Base-by-base conservation (phyloP, 2,797 vertebrate species). In the Gallirallus australis region DNA sequence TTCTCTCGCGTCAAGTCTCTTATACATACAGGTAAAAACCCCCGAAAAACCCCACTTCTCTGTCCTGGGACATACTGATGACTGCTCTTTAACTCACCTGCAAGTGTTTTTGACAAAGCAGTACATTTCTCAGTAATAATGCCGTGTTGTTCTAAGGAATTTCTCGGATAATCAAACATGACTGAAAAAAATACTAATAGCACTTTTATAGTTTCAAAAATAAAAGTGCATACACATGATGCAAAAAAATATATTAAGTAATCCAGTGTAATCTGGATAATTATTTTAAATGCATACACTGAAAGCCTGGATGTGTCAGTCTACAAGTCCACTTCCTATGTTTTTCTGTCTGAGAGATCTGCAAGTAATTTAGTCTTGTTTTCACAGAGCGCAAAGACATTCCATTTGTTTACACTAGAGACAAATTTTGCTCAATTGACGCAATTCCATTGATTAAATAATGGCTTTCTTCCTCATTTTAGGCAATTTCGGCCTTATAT, bases 401-500 rank as follows among this genome's bases (percentile, higher is more conserved):
- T 98, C 97, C 87, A 88, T 98, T 98, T 98, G 98, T 98, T 98
- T 99, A 98, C 97, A 98, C 97, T 98, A 93, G 97, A 98, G 98
- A 98, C 98, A 98, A 98, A 98, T 98, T 98, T 98, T 97, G 97
- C 97, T 96, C 98, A 98, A 98, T 98, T 98, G 98, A 98, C 77
- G 98, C 98, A 99, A 98, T 98, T 98, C 97, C 97, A 98, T 98
- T 99, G 98, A 99, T 99, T 98, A 98, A 99, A 98, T 99, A 99
- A 99, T 99, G 97, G 97, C 94, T 97, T 98, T 98, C 98, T 98
- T 99, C 98, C 98, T 98, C 97, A 98, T 98, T 98, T 98, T 95
- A 97, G 96, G 97, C 98, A 98, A 98, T 98, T 98, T 98, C 2
- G 2, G 92, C 76, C 61, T 97, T 96, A 87, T 98, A 97, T 97